Base-by-base conservation (phyloP, 2,113 vertebrate genomes). In the Nannobrachium achirus region DNA sequence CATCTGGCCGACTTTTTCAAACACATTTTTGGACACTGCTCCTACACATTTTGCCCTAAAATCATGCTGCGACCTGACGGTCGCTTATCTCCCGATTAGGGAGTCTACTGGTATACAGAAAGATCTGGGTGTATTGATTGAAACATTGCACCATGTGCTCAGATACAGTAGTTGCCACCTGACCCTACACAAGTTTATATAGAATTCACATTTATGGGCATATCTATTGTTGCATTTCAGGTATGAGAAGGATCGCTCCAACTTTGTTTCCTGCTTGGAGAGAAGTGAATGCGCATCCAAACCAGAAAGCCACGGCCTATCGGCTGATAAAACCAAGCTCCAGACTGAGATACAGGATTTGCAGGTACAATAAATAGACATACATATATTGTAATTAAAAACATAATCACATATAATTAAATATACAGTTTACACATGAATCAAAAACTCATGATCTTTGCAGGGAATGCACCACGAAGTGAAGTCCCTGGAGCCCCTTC, bases 191-290 rank as follows among this genome's bases (percentile, higher is more conserved):
- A 33, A 4, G 3, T 33, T 5, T 3, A 33, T 33, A 5, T 33
- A 33, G 25, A 33, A 33, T 33, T 33, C 25, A 33, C 25, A 33
- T 33, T 33, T 14, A 25, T 1, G 2, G 10, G 0, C 49, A 8
- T 71, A 19, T 45, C 6, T 63, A 0, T 19, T 87, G 5, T 76
- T 49, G 10, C 88, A 71, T 71, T 9, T 62, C 78, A 99, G 98
- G 86, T 93, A 93, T 64, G 97, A 99, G 82, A 99, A 97, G 69
- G 95, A 96, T 4, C 83, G 92, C 0, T 92, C 93, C 9, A 86
- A 87, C 51, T 94, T 99, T 77, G 25, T 90, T 66, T 93, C 87
- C 16, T 98, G 94, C 91, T 38, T 99, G 74, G 95, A 98, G 69
- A 91, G 90, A 1, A 94, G 94, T 38, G 97, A 98, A 82, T 85